Base-by-base conservation (phyloP, 2,797 vertebrate species). In the Tokudaia muenninki region DNA sequence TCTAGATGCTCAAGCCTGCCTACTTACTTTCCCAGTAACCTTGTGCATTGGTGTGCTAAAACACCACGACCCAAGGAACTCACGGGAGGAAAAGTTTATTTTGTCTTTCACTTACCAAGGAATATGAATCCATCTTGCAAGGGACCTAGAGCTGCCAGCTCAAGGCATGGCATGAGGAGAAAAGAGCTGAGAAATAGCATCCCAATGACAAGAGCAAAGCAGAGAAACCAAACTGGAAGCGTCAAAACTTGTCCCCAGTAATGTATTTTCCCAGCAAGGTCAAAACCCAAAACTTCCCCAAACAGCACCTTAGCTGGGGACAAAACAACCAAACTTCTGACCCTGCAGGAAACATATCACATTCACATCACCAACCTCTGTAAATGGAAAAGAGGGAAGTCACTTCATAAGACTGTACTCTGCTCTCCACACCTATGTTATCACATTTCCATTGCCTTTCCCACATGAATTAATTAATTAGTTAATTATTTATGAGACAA, bases 381-480 rank as follows among this genome's bases (percentile, higher is more conserved):
- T 1, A 44, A 26, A 24, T 26, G n/a, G 21, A 21, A 41, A 44
- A 24, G 57, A 84, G 41, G 65, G 82, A 34, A 34, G 1, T 67
- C 29, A 86, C 10, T 24, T 19, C 21, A 24, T 44, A 67, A 67
- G 67, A 50, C 3, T 1, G 3, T 26, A 31, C 13, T 70, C 44
- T 52, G 44, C 3, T 67, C n/a, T 86, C 1, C 31, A 50, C 11
- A 22, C 31, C 8, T n/a, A 19, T 50, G 41, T 31, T 24, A 3
- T 4, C 0, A 11, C 11, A 67, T 52, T 21, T 70, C 3, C 0
- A 22, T 41, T 6, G 22, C 29, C 29, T 0, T 61, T 1, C 16
- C 2, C 1, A 11, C 47, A 9, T 29, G 21, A 34, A 34, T 22
- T 21, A 31, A 31, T 41, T 4, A 24, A 50, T 22, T 12, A 22